Evolutionary conservation across 2,113 vertebrate species (phyloP), one percentile per base, ranked within the genome.

Genomic region (Coregonus clupeaformis): DNA sequence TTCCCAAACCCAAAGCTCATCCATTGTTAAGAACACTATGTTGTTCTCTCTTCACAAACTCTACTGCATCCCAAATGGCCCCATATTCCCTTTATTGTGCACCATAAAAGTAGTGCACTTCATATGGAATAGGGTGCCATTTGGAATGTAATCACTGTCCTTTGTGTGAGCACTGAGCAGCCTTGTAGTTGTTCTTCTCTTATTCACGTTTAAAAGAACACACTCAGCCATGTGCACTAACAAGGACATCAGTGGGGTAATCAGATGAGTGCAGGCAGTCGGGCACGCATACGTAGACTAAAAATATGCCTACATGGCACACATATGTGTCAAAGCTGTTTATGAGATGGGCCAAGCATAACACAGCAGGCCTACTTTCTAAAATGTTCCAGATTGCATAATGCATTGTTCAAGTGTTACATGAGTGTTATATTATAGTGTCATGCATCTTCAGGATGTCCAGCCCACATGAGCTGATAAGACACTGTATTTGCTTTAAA

Each of bases 241-340:
- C 88, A 86, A 87, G 88, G 87, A 87, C 82, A 77, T 77, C 71
- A 77, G 73, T 64, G 70, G 85, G 83, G 77, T 88, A 88, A 89
- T 84, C 6, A 42, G 47, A 71, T 55, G 18, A 57, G 69, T 55
- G 22, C 85, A 85, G 77, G 87, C 9, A 29, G 82, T 70, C 79
- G 71, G 68, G 49, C 77, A 30, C 69, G 36, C 9, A 42, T 42
- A 42, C 36, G 7, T 42, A 42, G 36, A 42, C 36, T 42, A 42
- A 42, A 42, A 42, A 42, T 7, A 11, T 42, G 36, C 36, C 9
- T 42, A 42, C 67, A 55, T 2, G 59, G 76, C 70, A 72, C 76
- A 6, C 27, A 59, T 78, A 63, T 1, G 72, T 88, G 87, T 90
- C 85, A 84, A 88, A 88, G 85, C 85, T 29, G 3, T 88, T 87